These are phyloP conservation scores for Brienomyrus brachyistius DNA, from an alignment of 2,113 vertebrate species.

Conservation along the genomic window DNA sequence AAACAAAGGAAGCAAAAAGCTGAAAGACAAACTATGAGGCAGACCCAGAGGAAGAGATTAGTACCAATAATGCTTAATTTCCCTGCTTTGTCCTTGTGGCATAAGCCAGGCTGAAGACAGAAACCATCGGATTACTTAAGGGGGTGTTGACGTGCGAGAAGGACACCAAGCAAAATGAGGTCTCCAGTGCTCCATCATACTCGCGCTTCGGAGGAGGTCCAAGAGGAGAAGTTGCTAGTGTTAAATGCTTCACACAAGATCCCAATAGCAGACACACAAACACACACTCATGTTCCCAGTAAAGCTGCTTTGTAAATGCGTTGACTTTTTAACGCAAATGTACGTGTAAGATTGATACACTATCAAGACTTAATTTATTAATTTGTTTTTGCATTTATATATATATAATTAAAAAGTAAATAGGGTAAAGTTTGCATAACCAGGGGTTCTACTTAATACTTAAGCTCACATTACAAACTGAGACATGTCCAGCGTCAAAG, in stretches of 20 bases:
- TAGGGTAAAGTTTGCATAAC: not conserved
- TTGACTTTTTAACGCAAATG: not conserved
- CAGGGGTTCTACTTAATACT: not conserved
- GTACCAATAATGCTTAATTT: constrained; percentile 14
- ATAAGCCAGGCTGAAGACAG: constrained; percentile 3
- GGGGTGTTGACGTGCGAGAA: constrained; percentile 18
- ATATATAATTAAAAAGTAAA: not conserved
- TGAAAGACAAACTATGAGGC: not conserved
- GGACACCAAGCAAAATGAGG: not conserved
- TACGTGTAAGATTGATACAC: not conserved
- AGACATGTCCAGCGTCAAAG: not conserved
- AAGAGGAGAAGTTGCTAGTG: constrained; percentile 26
- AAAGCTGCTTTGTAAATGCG: not conserved
- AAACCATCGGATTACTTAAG: not conserved
- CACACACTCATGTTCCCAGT: not conserved
- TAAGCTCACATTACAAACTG: not conserved
- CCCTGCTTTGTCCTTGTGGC: not conserved
- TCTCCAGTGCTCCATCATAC: constrained; percentile 9
- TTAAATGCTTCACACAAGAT: constrained; percentile 37
- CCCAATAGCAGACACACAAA: constrained; percentile 12
- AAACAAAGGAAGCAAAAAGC: not conserved
- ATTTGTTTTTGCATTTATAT: not conserved
- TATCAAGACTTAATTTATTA: not conserved
- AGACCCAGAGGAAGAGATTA: constrained; percentile 1
- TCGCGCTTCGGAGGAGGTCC: constrained; percentile 1